A percentile compares a stretch with the other conserved stretches of the same genome.
Evolutionary conservation across 2,797 vertebrate species (phyloP).

Genomic region (Pagetopsis macropterus): DNA sequence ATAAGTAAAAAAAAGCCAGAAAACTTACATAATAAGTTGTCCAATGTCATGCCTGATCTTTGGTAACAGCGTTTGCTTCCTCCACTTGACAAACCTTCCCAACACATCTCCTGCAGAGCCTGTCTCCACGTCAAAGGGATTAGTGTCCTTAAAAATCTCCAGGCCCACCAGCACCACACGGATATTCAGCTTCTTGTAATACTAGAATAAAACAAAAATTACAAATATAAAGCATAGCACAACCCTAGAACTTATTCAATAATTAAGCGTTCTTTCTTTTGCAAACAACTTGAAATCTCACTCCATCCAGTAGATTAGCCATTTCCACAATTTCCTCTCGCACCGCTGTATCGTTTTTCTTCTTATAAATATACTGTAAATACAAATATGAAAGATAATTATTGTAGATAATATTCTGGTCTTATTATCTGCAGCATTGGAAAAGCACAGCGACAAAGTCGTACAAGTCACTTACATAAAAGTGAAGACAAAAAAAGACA

Average conservation of each 20-base stretch:
- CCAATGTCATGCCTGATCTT: constrained; percentile 80
- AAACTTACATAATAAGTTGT: constrained; percentile 89
- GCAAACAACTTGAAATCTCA: constrained; percentile 68
- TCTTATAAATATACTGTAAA: constrained; percentile 82
- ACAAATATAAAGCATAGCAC: neutral
- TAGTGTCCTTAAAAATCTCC: constrained; percentile 82
- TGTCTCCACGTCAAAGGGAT: constrained; percentile 80
- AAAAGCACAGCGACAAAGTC: neutral
- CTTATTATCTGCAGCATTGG: neutral
- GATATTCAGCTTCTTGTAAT: constrained; percentile 86
- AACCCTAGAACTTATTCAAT: rapidly evolving
- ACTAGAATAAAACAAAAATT: constrained; percentile 59
- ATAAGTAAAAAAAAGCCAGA: neutral
- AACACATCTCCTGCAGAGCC: constrained; percentile 82
- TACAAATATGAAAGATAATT: neutral
- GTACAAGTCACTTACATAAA: neutral
- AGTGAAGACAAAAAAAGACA: neutral
- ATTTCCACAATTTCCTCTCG: constrained; percentile 85
- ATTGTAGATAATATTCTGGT: too few relatives aligned
- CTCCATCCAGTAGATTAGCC: constrained; percentile 88
- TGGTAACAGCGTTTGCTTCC: constrained; percentile 70
- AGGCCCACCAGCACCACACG: constrained; percentile 87
- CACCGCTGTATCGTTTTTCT: constrained; percentile 75
- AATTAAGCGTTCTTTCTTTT: neutral
- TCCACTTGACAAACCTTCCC: constrained; percentile 85